Conservation (phyloP, 2,888 invertebrate genomes). For the Fissipunctia ypsillon region DNA sequence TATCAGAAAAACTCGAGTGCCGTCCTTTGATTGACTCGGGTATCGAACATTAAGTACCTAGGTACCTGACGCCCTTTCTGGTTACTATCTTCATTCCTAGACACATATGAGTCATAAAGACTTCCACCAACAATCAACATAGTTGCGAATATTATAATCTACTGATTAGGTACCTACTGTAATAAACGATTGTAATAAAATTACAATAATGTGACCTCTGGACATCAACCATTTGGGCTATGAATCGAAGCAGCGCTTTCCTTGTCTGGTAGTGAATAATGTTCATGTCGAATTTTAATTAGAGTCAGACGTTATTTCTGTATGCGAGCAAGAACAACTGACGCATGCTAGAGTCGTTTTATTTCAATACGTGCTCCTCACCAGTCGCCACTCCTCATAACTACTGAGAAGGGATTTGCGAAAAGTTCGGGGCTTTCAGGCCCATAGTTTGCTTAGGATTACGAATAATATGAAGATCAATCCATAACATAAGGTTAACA, state of each 20-base stretch:
- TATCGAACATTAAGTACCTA: neutral
- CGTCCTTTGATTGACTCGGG: neutral
- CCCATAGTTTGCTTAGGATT: neutral
- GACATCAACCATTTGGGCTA: slow-evolving; percentile 24
- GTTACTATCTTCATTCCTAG: neutral
- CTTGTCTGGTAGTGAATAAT: slow-evolving; percentile 37
- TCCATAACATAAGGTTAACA: no score
- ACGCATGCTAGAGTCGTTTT: slow-evolving; percentile 32
- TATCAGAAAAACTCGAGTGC: slow-evolving; percentile 5
- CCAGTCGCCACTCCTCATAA: neutral
- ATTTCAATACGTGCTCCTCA: slow-evolving; percentile 5
- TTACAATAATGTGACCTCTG: slow-evolving; percentile 42
- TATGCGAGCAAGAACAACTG: slow-evolving; percentile 6
- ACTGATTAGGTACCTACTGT: slow-evolving; percentile 12
- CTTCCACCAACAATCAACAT: slow-evolving; percentile 8
- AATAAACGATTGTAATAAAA: slow-evolving; percentile 41
- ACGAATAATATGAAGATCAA: no score
- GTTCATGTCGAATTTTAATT: slow-evolving; percentile 53
- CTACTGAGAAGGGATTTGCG: neutral
- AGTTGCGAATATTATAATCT: neutral
- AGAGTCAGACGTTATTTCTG: slow-evolving; percentile 20
- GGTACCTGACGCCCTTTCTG: neutral
- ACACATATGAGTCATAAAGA: slow-evolving; percentile 25
- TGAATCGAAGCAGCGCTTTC: slow-evolving; percentile 37
- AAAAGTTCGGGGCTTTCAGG: neutral